phyloP scores from a whole-genome alignment of 2,888 invertebrate species.

The Athrips mouffetella region DNA sequence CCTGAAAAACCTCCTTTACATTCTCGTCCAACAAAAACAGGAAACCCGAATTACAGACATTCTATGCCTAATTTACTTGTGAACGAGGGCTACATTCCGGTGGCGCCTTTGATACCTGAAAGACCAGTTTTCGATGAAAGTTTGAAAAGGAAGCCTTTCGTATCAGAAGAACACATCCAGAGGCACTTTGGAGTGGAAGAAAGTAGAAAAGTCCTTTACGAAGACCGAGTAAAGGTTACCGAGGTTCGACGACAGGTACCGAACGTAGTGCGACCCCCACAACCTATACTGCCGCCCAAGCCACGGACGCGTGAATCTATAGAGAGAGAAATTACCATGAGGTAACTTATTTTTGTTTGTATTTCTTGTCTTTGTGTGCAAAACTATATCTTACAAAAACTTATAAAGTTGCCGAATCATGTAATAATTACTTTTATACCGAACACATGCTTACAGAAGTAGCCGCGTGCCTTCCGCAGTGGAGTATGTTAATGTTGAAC shows the following conservation, averaged over 20 bases:
- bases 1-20: constrained; percentile 57
- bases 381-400: no score
- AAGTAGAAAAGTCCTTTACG: constrained; percentile 59
- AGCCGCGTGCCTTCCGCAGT: constrained; percentile 79
- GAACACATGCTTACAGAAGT: constrained; percentile 51
- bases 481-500: constrained; percentile 77
- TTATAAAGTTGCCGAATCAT: no score
- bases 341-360: constrained; percentile 36
- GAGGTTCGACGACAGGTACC: constrained; percentile 36
- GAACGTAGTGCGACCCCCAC: constrained; percentile 34
- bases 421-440: neutral
- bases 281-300: constrained; percentile 61
- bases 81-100: constrained; percentile 48
- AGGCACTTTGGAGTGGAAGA: constrained; percentile 70
- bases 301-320: constrained; percentile 64
- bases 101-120: constrained; percentile 44
- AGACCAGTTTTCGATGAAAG: constrained; percentile 51
- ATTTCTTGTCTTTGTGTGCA: neutral
- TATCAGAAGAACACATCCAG: constrained; percentile 69
- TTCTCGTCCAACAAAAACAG: constrained; percentile 33
- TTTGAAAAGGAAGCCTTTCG: constrained; percentile 60
- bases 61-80: constrained; percentile 72
- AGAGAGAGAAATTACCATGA: constrained; percentile 72
- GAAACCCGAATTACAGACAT: constrained; percentile 56
- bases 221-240: constrained; percentile 42